phyloP scores from a whole-genome alignment of 2,797 vertebrate genomes.

The Trematomus bernacchii region DNA sequence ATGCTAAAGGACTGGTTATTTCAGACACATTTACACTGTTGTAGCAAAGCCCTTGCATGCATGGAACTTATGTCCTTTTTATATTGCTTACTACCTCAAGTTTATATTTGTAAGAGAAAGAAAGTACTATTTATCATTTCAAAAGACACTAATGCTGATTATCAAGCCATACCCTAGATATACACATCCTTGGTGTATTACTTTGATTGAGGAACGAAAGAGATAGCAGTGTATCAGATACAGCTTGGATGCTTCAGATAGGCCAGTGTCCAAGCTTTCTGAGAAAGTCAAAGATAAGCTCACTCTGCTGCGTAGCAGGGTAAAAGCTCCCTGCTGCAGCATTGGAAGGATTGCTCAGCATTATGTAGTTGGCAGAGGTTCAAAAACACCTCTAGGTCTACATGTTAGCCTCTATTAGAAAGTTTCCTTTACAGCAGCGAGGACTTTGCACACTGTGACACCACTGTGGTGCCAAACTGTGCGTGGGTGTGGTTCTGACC shows the following conservation, averaged over 20 bases:
- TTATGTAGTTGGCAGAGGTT: slow-evolving; percentile 23
- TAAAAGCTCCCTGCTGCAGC: slow-evolving; percentile 18
- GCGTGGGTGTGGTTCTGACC: slow-evolving; percentile 14
- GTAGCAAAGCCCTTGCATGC: neutral
- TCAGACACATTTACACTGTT: neutral
- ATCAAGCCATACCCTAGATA: neutral
- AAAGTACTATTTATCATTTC: neutral
- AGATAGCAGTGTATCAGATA: neutral
- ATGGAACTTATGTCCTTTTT: no score
- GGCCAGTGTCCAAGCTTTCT: neutral
- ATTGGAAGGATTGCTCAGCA: slow-evolving; percentile 30
- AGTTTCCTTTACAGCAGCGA: neutral
- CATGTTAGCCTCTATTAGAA: slow-evolving; percentile 3
- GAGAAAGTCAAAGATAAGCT: slow-evolving; percentile 6
- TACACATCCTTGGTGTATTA: neutral
- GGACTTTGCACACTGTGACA: neutral
- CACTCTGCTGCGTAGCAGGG: slow-evolving; percentile 5
- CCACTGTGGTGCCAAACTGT: neutral
- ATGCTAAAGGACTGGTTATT: neutral
- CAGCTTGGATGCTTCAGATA: neutral
- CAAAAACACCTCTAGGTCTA: slow-evolving; percentile 24
- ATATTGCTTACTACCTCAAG: no score
- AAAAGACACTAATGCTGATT: neutral
- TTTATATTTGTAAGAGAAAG: neutral
- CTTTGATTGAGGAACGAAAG: slow-evolving; percentile 8